Percentiles rank a stretch among this genome's conserved stretches.
These are phyloP conservation scores for Pyrgus malvae DNA, from an alignment of 2,888 invertebrate genomes.

Conservation along the genomic window DNA sequence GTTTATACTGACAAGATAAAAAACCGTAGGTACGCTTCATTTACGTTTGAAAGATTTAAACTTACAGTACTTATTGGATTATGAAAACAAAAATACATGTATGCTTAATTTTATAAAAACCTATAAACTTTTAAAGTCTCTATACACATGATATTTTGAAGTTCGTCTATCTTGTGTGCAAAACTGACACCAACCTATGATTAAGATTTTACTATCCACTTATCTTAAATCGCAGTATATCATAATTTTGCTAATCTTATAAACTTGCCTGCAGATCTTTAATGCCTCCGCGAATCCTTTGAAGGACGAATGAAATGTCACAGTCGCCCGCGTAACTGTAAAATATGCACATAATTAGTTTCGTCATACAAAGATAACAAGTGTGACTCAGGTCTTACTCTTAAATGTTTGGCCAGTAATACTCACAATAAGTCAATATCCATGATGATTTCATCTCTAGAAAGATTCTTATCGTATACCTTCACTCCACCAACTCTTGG, in stretches of 20 bases:
- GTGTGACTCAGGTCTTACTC: slow-evolving; percentile 1
- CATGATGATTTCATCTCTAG: slow-evolving; percentile 97
- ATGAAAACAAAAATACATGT: no score
- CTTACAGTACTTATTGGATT: no score
- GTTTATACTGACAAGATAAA: no score
- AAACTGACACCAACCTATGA: no score
- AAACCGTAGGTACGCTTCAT: no score
- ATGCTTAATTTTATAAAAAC: no score
- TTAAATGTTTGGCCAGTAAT: not conserved
- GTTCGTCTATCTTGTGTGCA: no score
- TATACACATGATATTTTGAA: no score
- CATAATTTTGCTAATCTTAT: not conserved
- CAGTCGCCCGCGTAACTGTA: slow-evolving; percentile 97
- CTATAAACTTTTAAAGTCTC: no score
- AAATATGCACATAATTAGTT: slow-evolving; percentile 32
- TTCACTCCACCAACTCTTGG: slow-evolving; percentile 97
- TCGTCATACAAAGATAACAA: not conserved
- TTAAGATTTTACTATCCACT: no score
- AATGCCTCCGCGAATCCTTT: slow-evolving; percentile 91
- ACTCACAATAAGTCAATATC: slow-evolving; percentile 97
- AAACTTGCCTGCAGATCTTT: slow-evolving; percentile 87
- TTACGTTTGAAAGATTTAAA: no score
- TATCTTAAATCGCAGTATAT: no score
- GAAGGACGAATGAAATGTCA: slow-evolving; percentile 94
- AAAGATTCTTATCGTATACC: slow-evolving; percentile 96